These are phyloP conservation scores for Leucania comma DNA, from an alignment of 2,888 invertebrate species.

Conservation along the genomic window DNA sequence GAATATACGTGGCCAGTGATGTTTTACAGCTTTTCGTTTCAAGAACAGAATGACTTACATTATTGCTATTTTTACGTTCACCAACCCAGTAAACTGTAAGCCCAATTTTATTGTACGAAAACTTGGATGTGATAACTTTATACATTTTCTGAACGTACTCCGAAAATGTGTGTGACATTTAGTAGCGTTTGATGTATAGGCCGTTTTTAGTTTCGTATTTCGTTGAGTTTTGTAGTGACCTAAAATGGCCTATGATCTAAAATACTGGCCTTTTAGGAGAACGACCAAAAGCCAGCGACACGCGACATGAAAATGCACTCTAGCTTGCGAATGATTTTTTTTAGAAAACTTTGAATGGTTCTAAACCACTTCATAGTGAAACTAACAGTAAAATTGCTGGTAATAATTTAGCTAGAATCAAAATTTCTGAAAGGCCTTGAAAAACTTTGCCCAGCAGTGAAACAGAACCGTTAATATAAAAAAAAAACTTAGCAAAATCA, in stretches of 20 bases:
- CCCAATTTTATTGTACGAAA: conserved; percentile 50
- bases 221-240: conserved; percentile 19
- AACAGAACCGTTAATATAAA: too few species aligned
- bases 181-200: conserved; percentile 40
- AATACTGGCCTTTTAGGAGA: neutral
- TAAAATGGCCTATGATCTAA: neutral
- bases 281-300: neutral
- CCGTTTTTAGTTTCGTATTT: conserved; percentile 28
- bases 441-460: too few species aligned
- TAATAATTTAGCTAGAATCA: too few species aligned
- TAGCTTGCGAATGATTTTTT: neutral
- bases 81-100: conserved; percentile 30
- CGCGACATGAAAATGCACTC: conserved; percentile 6
- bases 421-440: too few species aligned
- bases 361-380: too few species aligned
- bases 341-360: neutral
- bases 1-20: conserved; percentile 70
- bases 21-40: conserved; percentile 60
- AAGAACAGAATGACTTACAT: conserved; percentile 54
- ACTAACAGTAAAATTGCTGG: too few species aligned
- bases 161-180: conserved; percentile 55
- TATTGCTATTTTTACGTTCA: conserved; percentile 57
- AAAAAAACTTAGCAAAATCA: too few species aligned
- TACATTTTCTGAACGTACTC: conserved; percentile 43
- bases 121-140: conserved; percentile 52